These are phyloP conservation scores for Schrankia costaestrigalis DNA, from an alignment of 2,888 invertebrate genomes.

Conservation along the genomic window DNA sequence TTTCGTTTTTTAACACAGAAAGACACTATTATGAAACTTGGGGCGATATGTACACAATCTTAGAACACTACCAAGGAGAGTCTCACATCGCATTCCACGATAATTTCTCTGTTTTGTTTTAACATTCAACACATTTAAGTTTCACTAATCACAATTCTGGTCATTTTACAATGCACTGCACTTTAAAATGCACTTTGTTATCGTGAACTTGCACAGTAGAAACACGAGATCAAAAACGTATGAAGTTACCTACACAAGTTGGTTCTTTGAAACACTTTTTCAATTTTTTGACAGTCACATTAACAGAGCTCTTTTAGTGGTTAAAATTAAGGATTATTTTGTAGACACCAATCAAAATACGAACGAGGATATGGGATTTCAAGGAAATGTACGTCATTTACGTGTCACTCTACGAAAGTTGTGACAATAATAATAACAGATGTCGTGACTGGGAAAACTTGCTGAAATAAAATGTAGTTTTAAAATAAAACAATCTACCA, in stretches of 20 bases:
- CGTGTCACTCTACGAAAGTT: no score
- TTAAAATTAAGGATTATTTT: rapidly evolving
- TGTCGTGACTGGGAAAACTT: no score
- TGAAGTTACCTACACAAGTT: constrained; percentile 29
- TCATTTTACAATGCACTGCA: constrained; percentile 74
- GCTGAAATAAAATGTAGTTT: no score
- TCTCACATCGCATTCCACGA: constrained; percentile 74
- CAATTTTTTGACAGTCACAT: neutral
- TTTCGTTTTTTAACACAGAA: constrained; percentile 61
- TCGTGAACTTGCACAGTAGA: constrained; percentile 70
- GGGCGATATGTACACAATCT: constrained; percentile 79
- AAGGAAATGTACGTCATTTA: no score
- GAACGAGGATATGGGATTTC: no score
- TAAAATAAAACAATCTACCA: no score
- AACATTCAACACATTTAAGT: constrained; percentile 50
- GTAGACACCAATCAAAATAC: constrained; percentile 20
- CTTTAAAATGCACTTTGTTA: constrained; percentile 69
- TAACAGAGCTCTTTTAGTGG: constrained; percentile 23
- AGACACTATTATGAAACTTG: constrained; percentile 64
- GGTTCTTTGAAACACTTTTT: no score
- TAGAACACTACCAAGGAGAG: constrained; percentile 81
- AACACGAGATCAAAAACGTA: constrained; percentile 46
- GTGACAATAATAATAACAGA: no score
- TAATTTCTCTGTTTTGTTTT: constrained; percentile 48
- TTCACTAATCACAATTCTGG: constrained; percentile 67